Evolutionary conservation across 1,140 invertebrate species (phyloP).

Genomic region (Tetranychus urticae): DNA sequence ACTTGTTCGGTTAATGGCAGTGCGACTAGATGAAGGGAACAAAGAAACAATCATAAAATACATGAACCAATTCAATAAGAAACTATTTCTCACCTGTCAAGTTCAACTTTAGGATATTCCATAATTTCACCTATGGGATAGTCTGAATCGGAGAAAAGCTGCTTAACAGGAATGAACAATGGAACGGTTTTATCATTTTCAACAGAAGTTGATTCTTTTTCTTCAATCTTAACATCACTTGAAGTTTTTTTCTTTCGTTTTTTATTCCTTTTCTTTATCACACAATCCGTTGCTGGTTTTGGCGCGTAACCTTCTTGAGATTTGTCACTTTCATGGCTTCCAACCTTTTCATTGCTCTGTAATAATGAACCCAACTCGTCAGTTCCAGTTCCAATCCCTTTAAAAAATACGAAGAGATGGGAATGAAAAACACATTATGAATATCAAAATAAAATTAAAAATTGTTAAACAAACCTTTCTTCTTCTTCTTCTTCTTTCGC

Average conservation of each 20-base stretch:
- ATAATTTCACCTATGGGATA: conserved; percentile 26
- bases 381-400: too few species aligned
- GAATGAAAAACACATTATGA: too few species aligned
- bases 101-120: conserved; percentile 21
- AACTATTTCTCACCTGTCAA: conserved; percentile 11
- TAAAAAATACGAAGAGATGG: too few species aligned
- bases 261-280: conserved; percentile 7
- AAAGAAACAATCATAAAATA: not conserved
- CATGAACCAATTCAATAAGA: not conserved
- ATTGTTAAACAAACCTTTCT: too few species aligned
- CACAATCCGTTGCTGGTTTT: too few species aligned
- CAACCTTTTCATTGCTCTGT: too few species aligned
- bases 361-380: too few species aligned
- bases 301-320: too few species aligned
- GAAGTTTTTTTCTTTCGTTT: conserved; percentile 5
- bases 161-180: conserved; percentile 56
- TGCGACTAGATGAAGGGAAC: conserved; percentile 30
- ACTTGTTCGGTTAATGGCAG: conserved; percentile 59
- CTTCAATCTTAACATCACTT: not conserved
- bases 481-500: too few species aligned
- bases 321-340: too few species aligned
- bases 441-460: too few species aligned
- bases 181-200: conserved; percentile 45
- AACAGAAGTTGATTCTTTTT: not conserved
- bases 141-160: conserved; percentile 56